Percentiles rank a stretch among this genome's conserved stretches.
phyloP scores from a whole-genome alignment of 2,888 invertebrate species.

The Trichogramma evanescens region DNA sequence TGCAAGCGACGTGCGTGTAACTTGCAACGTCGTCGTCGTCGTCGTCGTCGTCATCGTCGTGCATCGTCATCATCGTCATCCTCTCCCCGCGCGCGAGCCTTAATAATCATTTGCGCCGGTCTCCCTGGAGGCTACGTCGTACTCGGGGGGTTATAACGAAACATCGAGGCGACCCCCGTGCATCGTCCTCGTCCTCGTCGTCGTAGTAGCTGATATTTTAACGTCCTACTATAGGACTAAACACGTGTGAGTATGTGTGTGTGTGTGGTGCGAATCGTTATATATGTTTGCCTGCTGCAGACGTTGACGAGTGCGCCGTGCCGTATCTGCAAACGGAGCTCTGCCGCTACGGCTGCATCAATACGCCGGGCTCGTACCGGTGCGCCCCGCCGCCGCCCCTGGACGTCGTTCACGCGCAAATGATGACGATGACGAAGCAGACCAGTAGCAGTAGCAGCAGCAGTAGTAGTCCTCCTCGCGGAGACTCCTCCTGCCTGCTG shows the following conservation, averaged over 20 bases:
- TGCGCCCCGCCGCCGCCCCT: conserved; percentile 30
- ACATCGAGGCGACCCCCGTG: neutral
- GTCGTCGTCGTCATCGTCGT: too few relatives aligned
- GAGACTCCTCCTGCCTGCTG: conserved; percentile 17
- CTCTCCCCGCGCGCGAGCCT: too few relatives aligned
- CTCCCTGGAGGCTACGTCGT: too few relatives aligned
- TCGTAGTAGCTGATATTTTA: neutral
- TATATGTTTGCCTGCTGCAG: conserved; percentile 38
- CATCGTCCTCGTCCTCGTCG: neutral
- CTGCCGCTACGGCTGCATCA: conserved; percentile 49
- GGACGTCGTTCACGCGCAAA: neutral
- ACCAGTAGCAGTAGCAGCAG: too few relatives aligned
- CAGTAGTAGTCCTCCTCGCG: neutral
- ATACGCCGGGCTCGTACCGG: conserved; percentile 53
- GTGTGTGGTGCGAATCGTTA: conserved; percentile 2
- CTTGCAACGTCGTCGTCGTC: too few relatives aligned
- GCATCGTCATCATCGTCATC: too few relatives aligned
- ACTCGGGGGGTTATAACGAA: neutral
- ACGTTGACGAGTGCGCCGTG: conserved; percentile 60
- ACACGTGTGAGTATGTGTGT: too few relatives aligned
- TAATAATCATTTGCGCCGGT: too few relatives aligned
- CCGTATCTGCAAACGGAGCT: conserved; percentile 42
- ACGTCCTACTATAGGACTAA: too few relatives aligned
- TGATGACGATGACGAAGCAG: neutral
- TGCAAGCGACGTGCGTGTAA: too few relatives aligned